These are phyloP conservation scores for Gymnocephalus cernua DNA, from an alignment of 2,113 vertebrate genomes.

Conservation along the genomic window DNA sequence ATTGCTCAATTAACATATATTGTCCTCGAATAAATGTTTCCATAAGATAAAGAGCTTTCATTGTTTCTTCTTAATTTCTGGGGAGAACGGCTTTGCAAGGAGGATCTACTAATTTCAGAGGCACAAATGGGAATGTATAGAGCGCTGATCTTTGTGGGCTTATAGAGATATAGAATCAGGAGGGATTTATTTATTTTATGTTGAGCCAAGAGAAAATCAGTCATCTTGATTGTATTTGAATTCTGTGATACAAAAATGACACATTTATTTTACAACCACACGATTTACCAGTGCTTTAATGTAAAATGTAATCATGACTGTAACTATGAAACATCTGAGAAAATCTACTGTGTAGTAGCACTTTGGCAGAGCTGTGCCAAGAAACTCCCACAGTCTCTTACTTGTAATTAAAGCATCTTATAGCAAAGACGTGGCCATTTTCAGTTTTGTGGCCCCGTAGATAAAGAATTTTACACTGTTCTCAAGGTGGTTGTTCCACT, in stretches of 20 bases:
- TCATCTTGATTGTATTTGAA: conserved; percentile 61
- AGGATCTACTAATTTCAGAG: conserved; percentile 72
- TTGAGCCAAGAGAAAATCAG: conserved; percentile 70
- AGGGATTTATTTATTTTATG: conserved; percentile 72
- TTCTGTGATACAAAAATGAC: conserved; percentile 20
- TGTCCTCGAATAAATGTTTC: conserved; percentile 69
- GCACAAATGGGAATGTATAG: conserved; percentile 72
- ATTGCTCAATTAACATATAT: conserved; percentile 66
- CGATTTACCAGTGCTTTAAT: background rate
- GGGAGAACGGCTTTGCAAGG: conserved; percentile 64
- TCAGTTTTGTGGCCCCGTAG: conserved; percentile 20
- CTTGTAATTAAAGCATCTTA: conserved; percentile 46
- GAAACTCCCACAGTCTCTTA: conserved; percentile 38
- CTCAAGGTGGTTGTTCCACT: conserved; percentile 36
- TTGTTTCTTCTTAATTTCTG: conserved; percentile 72
- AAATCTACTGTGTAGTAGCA: conserved; percentile 15
- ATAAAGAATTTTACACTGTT: conserved; percentile 24
- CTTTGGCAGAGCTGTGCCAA: conserved; percentile 13
- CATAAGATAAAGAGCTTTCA: conserved; percentile 66
- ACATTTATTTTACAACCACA: background rate
- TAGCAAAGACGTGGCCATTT: conserved; percentile 27
- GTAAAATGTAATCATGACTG: background rate
- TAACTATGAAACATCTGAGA: background rate
- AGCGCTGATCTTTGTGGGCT: conserved; percentile 71
- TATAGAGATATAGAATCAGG: conserved; percentile 63